Conservation (phyloP, 1,140 invertebrate species). For the Venturia canescens region DNA sequence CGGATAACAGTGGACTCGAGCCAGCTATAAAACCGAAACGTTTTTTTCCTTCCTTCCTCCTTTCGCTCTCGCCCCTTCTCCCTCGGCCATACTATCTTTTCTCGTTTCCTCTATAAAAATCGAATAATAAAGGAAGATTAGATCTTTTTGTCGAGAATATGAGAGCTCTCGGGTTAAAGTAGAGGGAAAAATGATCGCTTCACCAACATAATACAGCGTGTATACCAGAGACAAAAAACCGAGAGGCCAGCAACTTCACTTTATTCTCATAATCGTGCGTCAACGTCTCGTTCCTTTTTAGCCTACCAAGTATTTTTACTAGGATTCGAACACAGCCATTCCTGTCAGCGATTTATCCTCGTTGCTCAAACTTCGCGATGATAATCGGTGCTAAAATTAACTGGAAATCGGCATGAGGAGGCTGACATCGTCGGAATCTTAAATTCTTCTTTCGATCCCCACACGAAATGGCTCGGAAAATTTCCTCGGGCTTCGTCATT, state of each 20-base stretch:
- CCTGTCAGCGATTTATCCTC: too few species aligned
- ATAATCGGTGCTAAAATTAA: too few species aligned
- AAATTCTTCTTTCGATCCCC: too few species aligned
- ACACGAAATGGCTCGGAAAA: too few species aligned
- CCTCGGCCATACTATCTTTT: background rate
- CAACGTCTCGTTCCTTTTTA: background rate
- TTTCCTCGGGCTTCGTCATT: too few species aligned
- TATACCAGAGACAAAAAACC: background rate
- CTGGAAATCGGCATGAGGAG: too few species aligned
- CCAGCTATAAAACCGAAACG: slow-evolving; percentile 24
- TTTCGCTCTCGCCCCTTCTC: background rate
- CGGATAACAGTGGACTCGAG: slow-evolving; percentile 21
- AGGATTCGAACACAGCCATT: too few species aligned
- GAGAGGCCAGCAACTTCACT: background rate
- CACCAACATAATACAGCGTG: background rate
- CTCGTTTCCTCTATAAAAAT: slow-evolving; percentile 25
- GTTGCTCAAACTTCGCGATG: too few species aligned
- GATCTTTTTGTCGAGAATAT: slow-evolving; percentile 25
- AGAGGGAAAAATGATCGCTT: slow-evolving; percentile 30
- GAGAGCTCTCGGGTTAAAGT: slow-evolving; percentile 26
- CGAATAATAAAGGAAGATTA: slow-evolving; percentile 38
- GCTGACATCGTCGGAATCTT: too few species aligned
- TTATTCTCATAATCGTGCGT: background rate
- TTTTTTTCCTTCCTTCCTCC: background rate
- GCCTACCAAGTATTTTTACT: too few species aligned